Evolutionary conservation across 1,140 invertebrate genomes (phyloP), one percentile per base, ranked within the genome.

Genomic region (Pararge aegeria): DNA sequence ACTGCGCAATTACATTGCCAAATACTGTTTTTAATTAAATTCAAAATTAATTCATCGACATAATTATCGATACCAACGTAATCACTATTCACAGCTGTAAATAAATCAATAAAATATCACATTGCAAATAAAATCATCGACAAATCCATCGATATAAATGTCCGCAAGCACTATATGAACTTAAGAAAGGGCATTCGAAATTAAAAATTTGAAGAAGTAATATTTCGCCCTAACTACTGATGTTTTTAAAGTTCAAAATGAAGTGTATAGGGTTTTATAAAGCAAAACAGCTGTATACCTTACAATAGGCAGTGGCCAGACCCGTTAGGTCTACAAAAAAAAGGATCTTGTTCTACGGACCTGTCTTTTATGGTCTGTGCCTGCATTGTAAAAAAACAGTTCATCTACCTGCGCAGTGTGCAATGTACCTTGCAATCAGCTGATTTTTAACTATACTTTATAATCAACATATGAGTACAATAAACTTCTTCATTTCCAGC

Each of bases 261-360:
- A 46, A 49, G 27, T 51, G 30, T 12, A 7, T 34, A 42, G 38
- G 30, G 10, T 19, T 15, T 27, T 37, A 42, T 42, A 38, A 55
- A 42, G 19, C 16, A 40, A 59, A 62, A 66, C 64, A 56, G 57
- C 63, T 62, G 64, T 51, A 62, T 54, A 40, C 13, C 49, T 44
- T 34, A 55, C 16, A 19, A 53, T 60, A 66, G n/a, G n/a, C n/a
- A n/a, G 58, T 40, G 7, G 55, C 21, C 16, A n/a, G 51, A 62
- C 64, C 59, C 64, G 64, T 66, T 66, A 66, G 21, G 21, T 21
- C 15, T 30, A 21, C 5, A 59, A 40, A 61, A 60, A 27, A 66
- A 29, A 30, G 42, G 48, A 29, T 54, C 37, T 21, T 19, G 44
- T 38, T 20, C 15, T 15, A 34, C 10, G 42, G 18, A 46, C 53